Percentiles rank a stretch among this genome's conserved stretches.
phyloP scores from a whole-genome alignment of 2,113 vertebrate species.

The Cynopterus brachyotis region DNA sequence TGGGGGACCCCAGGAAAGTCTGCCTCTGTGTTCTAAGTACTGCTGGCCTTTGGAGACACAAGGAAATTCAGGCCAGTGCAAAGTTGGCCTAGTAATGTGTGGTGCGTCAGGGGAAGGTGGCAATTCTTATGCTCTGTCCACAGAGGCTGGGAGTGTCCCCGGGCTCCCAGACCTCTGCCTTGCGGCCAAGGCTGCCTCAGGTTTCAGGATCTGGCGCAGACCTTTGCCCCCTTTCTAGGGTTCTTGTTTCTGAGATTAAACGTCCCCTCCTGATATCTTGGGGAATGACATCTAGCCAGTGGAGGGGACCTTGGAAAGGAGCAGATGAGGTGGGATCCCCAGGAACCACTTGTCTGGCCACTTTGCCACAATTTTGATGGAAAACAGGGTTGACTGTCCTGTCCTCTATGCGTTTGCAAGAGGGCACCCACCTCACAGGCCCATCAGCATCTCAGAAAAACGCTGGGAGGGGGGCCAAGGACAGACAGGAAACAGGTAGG shows the following conservation, averaged over 20 bases:
- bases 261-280: not conserved
- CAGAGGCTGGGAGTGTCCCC: not conserved
- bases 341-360: not conserved
- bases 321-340: not conserved
- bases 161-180: not conserved
- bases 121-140: rapidly evolving
- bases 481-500: not conserved
- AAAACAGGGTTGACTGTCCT: not conserved
- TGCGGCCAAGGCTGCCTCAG: not conserved
- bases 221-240: not conserved
- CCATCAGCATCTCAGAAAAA: not conserved
- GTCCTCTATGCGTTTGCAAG: not conserved
- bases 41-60: not conserved
- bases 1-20: constrained; percentile 20
- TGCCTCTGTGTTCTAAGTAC: not conserved
- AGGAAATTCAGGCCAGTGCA: constrained; percentile 37
- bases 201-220: not conserved
- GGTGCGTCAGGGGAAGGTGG: not conserved
- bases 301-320: not conserved
- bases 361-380: not conserved
- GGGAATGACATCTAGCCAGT: not conserved
- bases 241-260: not conserved
- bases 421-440: rapidly evolving
- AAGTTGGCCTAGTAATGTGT: not conserved
- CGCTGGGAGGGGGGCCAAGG: rapidly evolving